Base-by-base conservation (phyloP, 2,888 invertebrate genomes). In the Cantharis flavilabris region DNA sequence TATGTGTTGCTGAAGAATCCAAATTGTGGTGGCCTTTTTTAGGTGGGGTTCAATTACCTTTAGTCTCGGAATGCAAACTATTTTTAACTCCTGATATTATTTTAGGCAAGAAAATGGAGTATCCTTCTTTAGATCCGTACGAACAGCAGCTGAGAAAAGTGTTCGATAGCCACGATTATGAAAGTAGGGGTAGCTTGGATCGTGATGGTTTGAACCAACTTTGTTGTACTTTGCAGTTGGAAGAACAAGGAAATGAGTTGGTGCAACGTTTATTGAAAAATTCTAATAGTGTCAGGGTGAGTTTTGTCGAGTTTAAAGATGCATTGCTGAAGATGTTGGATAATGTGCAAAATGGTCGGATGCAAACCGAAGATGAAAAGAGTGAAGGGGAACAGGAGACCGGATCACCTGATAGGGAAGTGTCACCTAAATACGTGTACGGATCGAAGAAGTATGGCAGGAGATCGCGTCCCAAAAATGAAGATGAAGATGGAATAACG, bases 71-170 rank as follows among this genome's bases (percentile, higher is more conserved):
- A 62, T 69, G 64, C 18, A 33, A 64, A 70, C 76, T 76, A 76
- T 76, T 76, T 71, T 69, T 65, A 69, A 71, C 65, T 30, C 71
- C 62, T 14, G 30, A 26, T 70, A 67, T 70, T 73, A 73, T 76
- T 76, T 76, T 73, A 76, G 73, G 73, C 67, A 70, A 62, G 69
- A 77, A 75, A 30, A 84, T 85, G 84, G 84, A 84, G 74, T 81
- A 83, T 75, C 71, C 80, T 63, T 78, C 84, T 23, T 78, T 92
- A 87, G 94, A 95, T 89, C 95, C 93, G 67, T 95, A 96, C 86
- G 96, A 96, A 88, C 93, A 94, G 88, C 95, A 95, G 90, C 90
- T 96, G 84, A 92, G 94, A 84, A 92, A 93, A 83, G 94, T 95
- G 86, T 96, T 95, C 86, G 92, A 94, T 87, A 94, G 94, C 85